Percentiles rank a stretch among this genome's conserved stretches.
These are phyloP conservation scores for mouse (Mus musculus) DNA, from an alignment of 2,113 vertebrate species.

Conservation along the genomic window GRCm39 chr9:94501501-94502000, in stretches of 20 bases:
- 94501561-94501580: background rate
- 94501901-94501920: background rate
- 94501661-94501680: background rate
- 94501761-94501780: background rate
- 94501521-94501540: background rate
- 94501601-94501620: background rate
- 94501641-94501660: background rate
- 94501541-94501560: background rate
- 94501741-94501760: background rate
- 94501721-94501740: background rate
- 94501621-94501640: background rate
- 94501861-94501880: background rate
- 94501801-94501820: slow-evolving; percentile 16
- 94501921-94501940: background rate
- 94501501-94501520: background rate
- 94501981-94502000: background rate
- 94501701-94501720: background rate
- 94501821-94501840: background rate
- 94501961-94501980: background rate
- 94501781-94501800: background rate
- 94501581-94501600: background rate
- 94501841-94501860: slow-evolving; percentile 33
- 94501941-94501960: background rate
- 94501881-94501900: background rate
- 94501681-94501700: background rate